phyloP scores from a whole-genome alignment of 2,113 vertebrate genomes.

The Litocranius walleri region DNA sequence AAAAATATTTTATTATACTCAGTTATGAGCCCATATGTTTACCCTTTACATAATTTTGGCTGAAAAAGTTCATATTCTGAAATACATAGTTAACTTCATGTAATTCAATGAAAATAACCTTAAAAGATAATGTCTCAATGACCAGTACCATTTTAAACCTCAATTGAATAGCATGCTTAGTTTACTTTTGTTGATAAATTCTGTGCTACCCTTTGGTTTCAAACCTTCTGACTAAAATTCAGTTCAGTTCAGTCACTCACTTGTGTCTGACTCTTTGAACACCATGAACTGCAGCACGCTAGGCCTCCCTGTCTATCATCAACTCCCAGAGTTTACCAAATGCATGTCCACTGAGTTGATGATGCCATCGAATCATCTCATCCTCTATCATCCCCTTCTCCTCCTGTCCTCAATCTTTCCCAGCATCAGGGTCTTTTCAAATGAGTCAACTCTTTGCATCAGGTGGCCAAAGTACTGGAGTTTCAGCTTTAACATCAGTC shows the following conservation, averaged over 20 bases:
- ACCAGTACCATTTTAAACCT: background rate
- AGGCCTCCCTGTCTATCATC: background rate
- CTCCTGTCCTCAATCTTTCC: background rate
- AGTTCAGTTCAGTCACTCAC: background rate
- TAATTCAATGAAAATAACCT: background rate
- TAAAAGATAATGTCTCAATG: background rate
- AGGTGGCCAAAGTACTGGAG: background rate
- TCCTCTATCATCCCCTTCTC: background rate
- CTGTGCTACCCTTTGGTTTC: background rate
- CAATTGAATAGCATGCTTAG: background rate
- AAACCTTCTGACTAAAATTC: background rate
- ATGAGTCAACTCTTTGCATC: no score
- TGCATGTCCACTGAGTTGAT: accelerated
- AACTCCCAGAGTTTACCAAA: background rate
- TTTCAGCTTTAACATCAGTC: background rate
- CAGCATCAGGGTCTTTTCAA: background rate
- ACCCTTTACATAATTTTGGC: background rate
- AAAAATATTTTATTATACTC: conserved; percentile 6
- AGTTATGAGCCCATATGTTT: background rate
- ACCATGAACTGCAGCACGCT: background rate
- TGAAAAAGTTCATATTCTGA: background rate
- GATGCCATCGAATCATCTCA: background rate
- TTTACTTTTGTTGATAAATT: background rate
- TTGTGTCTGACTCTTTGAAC: accelerated
- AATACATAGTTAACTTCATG: background rate